phyloP scores from a whole-genome alignment of 2,113 vertebrate species.

The Pongo pygmaeus region DNA sequence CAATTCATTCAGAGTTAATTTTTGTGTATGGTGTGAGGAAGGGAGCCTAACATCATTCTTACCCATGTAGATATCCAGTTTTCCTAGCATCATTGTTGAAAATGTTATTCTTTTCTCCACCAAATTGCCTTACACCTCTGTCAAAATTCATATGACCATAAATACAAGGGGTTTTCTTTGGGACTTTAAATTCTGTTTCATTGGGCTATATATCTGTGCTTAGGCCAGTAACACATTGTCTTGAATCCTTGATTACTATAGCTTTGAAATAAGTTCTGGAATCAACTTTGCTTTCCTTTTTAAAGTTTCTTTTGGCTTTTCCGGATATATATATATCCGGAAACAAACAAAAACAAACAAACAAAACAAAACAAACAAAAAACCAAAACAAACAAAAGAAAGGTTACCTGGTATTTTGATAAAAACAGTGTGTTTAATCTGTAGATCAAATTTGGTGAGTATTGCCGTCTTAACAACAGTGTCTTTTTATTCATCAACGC shows the following conservation, averaged over 20 bases:
- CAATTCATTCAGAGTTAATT: not conserved
- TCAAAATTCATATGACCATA: not conserved
- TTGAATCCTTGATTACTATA: not conserved
- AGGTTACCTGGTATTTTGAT: not conserved
- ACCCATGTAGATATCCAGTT: not conserved
- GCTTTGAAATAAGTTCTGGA: not conserved
- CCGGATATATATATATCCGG: not conserved
- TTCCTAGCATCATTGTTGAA: not conserved
- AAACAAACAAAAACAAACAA: no score
- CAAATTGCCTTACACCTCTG: not conserved
- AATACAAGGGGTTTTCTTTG: not conserved
- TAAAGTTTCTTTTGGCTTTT: not conserved
- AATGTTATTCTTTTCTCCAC: not conserved
- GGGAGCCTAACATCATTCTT: not conserved
- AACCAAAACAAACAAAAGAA: no score
- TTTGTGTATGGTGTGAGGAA: not conserved
- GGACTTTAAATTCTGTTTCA: not conserved
- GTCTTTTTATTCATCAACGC: not conserved
- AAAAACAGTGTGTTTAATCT: not conserved
- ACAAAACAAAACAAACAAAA: no score
- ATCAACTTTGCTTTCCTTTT: not conserved
- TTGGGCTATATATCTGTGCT: not conserved
- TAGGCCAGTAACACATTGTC: not conserved
- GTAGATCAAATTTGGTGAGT: not conserved
- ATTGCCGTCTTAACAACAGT: not conserved